Conservation (phyloP, 2,797 vertebrate species). For the Psittacula derbiana region DNA sequence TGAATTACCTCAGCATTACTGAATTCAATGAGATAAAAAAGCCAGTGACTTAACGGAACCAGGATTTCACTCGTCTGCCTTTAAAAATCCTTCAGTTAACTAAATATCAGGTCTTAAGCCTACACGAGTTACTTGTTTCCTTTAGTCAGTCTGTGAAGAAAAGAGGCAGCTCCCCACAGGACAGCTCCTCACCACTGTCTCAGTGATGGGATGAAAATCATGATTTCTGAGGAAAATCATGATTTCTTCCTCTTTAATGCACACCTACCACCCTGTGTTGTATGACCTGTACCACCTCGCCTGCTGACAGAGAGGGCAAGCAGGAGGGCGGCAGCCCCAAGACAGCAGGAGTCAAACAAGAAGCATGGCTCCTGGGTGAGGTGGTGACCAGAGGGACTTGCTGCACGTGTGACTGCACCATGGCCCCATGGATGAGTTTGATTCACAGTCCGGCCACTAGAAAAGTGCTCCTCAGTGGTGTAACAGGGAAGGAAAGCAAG, state of each 20-base stretch:
- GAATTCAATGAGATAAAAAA: neutral
- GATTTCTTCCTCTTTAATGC: neutral
- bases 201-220: neutral
- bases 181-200: neutral
- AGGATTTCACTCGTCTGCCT: neutral
- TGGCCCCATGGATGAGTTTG: fast-evolving
- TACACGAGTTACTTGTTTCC: fast-evolving
- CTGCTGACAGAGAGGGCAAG: neutral
- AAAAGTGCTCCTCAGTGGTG: neutral
- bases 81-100: neutral
- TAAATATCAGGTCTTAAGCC: neutral
- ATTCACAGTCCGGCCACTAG: neutral
- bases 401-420: neutral
- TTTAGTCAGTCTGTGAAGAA: neutral
- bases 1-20: neutral
- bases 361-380: neutral
- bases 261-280: neutral
- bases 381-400: neutral
- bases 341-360: neutral
- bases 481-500: neutral
- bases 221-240: neutral
- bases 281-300: neutral
- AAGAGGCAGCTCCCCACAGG: neutral
- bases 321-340: neutral
- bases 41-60: neutral